Evolutionary conservation across 2,113 vertebrate genomes (phyloP).

Genomic region (Chaetura pelagica): DNA sequence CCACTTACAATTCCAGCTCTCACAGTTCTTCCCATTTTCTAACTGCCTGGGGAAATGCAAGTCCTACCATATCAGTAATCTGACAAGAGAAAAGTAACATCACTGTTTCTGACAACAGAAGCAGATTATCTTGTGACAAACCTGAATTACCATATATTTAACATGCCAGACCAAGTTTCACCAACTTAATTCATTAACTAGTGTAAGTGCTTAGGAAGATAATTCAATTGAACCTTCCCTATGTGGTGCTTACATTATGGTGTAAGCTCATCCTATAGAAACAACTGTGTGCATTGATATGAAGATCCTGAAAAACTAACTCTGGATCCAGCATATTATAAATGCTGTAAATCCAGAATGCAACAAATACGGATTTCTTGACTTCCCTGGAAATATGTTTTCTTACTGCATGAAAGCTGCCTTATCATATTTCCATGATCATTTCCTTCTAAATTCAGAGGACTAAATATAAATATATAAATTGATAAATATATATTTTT

Average conservation of each 20-base stretch:
- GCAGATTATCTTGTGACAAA: background rate
- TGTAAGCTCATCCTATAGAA: background rate
- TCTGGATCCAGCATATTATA: background rate
- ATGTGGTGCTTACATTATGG: background rate
- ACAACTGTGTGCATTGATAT: background rate
- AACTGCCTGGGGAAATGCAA: background rate
- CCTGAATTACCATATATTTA: background rate
- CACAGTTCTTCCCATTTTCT: background rate
- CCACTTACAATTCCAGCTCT: background rate
- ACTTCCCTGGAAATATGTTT: background rate
- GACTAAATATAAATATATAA: background rate
- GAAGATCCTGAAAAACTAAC: background rate
- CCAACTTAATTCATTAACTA: background rate
- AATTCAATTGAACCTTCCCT: background rate
- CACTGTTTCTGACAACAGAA: slow-evolving; percentile 2
- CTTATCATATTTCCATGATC: background rate
- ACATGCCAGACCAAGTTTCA: background rate
- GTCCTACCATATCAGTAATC: slow-evolving; percentile 11
- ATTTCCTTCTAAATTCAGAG: background rate
- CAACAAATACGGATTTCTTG: background rate
- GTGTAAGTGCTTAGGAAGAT: background rate
- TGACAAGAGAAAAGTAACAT: background rate
- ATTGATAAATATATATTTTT: background rate
- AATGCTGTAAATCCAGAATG: background rate
- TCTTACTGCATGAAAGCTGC: background rate